phyloP scores from a whole-genome alignment of 2,888 invertebrate species.

The Heterodera filipjevi region DNA sequence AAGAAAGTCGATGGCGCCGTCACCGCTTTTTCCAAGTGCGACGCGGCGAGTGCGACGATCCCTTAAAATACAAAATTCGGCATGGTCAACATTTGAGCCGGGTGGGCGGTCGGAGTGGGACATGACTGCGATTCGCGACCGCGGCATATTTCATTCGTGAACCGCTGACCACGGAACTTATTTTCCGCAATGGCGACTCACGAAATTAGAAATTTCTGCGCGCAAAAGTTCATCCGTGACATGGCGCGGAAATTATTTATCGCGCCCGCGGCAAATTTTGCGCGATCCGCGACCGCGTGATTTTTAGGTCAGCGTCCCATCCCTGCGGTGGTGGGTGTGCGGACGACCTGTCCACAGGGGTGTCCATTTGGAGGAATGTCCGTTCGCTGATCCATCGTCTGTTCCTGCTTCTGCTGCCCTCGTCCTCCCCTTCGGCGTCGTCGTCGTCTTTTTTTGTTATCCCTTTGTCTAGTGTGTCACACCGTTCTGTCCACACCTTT shows the following conservation, averaged over 20 bases:
- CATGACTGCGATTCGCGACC: not conserved
- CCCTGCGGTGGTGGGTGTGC: no score
- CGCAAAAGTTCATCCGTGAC: no score
- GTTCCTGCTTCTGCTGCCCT: slow-evolving; percentile 17
- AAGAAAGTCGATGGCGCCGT: slow-evolving; percentile 61
- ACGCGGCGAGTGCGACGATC: slow-evolving; percentile 51
- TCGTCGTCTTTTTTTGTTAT: not conserved
- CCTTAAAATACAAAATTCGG: slow-evolving; percentile 33
- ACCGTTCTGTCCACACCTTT: slow-evolving; percentile 31
- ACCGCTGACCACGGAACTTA: no score
- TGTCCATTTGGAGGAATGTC: slow-evolving; percentile 48
- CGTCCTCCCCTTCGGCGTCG: not conserved
- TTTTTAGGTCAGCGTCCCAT: no score
- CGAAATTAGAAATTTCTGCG: no score
- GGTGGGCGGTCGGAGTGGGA: not conserved
- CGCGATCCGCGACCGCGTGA: no score
- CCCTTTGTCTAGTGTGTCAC: not conserved
- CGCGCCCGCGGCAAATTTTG: no score
- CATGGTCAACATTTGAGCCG: slow-evolving; percentile 16
- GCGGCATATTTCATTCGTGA: no score
- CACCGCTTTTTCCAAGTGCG: slow-evolving; percentile 60
- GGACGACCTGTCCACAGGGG: slow-evolving; percentile 43
- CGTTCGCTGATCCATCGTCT: slow-evolving; percentile 29
- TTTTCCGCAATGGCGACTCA: no score
- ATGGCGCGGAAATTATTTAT: no score